Evolutionary conservation across 2,797 vertebrate genomes (phyloP).

Genomic region (Rousettus madagascariensis): DNA sequence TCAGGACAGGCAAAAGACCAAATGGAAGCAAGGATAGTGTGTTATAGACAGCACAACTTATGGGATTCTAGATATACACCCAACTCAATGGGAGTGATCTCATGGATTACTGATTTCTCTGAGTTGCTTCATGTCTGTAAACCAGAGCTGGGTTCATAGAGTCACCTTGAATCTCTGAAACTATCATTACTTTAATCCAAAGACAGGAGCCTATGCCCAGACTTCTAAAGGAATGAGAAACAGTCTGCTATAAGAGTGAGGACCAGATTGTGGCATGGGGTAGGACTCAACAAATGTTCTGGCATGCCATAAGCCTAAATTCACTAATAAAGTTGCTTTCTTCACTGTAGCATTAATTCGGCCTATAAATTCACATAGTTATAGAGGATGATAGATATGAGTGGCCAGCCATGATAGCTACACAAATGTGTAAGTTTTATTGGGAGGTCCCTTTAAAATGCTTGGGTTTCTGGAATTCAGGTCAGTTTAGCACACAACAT

Average conservation of each 20-base stretch:
- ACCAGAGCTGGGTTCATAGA: neutral
- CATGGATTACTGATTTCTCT: neutral
- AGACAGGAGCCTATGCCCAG: neutral
- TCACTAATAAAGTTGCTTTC: neutral
- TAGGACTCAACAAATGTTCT: neutral
- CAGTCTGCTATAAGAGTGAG: neutral
- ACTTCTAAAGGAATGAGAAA: neutral
- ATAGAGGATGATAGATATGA: neutral
- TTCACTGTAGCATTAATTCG: neutral
- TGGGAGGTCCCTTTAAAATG: neutral
- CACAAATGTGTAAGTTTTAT: neutral
- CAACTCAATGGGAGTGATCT: neutral
- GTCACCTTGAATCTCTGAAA: neutral
- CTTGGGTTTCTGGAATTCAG: neutral
- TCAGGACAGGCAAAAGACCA: constrained; percentile 12
- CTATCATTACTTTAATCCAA: neutral
- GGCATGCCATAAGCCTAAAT: neutral
- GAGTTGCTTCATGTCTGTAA: neutral
- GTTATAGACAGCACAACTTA: neutral
- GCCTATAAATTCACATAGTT: constrained; percentile 6
- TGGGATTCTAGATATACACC: neutral
- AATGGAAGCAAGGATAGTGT: neutral
- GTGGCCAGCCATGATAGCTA: neutral
- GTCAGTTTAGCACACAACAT: neutral
- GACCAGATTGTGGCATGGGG: neutral